Conservation (phyloP, 37 sponge, comb jelly and placozoan genomes). For the Amphimedon queenslandica region DNA sequence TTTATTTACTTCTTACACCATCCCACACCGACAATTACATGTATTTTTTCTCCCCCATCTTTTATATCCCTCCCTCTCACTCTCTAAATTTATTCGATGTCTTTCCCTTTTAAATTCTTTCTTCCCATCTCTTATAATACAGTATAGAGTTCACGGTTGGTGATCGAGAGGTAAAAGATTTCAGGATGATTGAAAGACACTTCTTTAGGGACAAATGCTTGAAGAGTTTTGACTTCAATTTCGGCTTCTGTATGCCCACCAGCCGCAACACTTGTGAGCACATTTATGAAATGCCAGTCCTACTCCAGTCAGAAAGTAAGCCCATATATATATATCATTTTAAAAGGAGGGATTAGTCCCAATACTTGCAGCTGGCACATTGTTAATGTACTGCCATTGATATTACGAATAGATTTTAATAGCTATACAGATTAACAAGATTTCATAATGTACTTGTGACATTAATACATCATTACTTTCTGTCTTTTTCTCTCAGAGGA, state of each 20-base stretch:
- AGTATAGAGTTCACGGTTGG: constrained; percentile 97
- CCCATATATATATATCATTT: neutral
- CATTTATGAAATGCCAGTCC: constrained; percentile 90
- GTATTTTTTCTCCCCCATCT: neutral
- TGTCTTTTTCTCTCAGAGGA: constrained; percentile 38
- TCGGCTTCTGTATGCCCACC: constrained; percentile 97
- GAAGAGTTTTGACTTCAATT: constrained; percentile 91
- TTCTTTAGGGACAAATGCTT: constrained; percentile 80
- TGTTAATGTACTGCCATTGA: no score
- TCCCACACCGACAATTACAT: no score
- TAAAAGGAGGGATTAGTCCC: neutral
- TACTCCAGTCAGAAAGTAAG: constrained; percentile 78
- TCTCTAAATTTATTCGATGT: no score
- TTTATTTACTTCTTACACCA: no score
- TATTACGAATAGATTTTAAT: neutral
- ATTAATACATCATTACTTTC: neutral
- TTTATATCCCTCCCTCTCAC: neutral
- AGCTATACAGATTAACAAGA: neutral
- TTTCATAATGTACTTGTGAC: neutral
- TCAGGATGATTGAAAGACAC: constrained; percentile 98
- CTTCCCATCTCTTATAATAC: neutral
- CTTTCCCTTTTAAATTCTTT: neutral
- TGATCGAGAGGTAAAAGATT: constrained; percentile 68
- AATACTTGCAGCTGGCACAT: neutral
- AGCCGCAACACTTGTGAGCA: constrained; percentile 92